These are phyloP conservation scores for Littorina saxatilis DNA, from an alignment of 1,140 invertebrate species.

Conservation along the genomic window DNA sequence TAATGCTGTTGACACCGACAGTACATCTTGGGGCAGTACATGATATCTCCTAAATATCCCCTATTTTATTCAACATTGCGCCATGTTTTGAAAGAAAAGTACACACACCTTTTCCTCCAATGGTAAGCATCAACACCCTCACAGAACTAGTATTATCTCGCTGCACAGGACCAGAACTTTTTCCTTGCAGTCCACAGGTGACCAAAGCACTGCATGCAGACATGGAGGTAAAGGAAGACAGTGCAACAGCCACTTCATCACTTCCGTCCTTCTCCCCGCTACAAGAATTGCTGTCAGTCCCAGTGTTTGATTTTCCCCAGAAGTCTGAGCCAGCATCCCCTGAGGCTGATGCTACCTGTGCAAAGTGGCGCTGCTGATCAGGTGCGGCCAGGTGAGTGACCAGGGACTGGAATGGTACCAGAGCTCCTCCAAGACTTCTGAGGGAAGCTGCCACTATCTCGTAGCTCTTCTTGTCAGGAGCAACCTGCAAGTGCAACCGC, in stretches of 20 bases:
- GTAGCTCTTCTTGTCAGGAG: slow-evolving; percentile 28
- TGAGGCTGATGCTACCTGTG: background rate
- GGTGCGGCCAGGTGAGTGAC: background rate
- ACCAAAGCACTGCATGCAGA: background rate
- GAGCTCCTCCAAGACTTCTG: slow-evolving; percentile 1
- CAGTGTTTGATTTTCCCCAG: background rate
- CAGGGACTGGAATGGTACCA: slow-evolving; percentile 20
- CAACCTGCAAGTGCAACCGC: background rate
- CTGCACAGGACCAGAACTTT: too few species aligned
- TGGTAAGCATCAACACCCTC: too few species aligned
- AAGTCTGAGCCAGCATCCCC: background rate
- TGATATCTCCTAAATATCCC: too few species aligned
- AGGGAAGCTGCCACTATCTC: slow-evolving; percentile 19
- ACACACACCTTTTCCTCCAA: too few species aligned
- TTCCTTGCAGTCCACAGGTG: background rate
- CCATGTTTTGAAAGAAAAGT: too few species aligned
- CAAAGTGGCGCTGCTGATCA: background rate
- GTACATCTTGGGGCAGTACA: too few species aligned
- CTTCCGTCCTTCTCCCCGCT: background rate
- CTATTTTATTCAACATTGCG: too few species aligned
- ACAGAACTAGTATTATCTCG: too few species aligned
- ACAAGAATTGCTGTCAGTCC: background rate
- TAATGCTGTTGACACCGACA: too few species aligned
- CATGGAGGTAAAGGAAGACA: slow-evolving; percentile 13
- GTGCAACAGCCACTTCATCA: background rate